Evolutionary conservation across 2,888 invertebrate genomes (phyloP).

Genomic region (Carpatolechia fugitivella): DNA sequence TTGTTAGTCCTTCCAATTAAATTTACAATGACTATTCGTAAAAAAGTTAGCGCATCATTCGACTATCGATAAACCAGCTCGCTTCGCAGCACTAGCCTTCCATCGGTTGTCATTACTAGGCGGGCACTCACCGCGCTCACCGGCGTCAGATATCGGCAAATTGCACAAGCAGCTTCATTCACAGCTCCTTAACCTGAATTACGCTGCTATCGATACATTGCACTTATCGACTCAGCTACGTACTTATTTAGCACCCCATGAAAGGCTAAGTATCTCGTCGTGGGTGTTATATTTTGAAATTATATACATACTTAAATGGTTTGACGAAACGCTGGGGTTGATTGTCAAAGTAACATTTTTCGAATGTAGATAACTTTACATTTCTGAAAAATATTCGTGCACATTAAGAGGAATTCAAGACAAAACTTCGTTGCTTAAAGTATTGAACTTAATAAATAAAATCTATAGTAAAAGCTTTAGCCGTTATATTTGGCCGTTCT

Average conservation of each 20-base stretch:
- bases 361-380: too few species aligned
- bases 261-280: background rate
- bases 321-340: too few species aligned
- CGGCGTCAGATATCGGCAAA: conserved; percentile 46
- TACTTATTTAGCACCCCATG: background rate
- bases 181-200: conserved; percentile 60
- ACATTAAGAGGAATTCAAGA: background rate
- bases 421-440: background rate
- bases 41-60: too few species aligned
- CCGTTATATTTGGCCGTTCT: too few species aligned
- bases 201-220: conserved; percentile 44
- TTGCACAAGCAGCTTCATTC: conserved; percentile 61
- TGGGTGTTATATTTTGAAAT: too few species aligned
- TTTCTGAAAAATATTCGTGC: too few species aligned
- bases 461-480: too few species aligned
- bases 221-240: conserved; percentile 38
- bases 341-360: too few species aligned
- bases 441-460: too few species aligned
- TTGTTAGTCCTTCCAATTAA: too few species aligned
- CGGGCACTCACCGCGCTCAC: conserved; percentile 23
- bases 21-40: too few species aligned
- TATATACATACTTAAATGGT: too few species aligned
- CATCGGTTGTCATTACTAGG: conserved; percentile 46
- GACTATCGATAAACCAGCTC: conserved; percentile 11
- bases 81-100: conserved; percentile 39